Evolutionary conservation across 2,113 vertebrate genomes (phyloP).

Genomic region (Dasyprocta punctata): DNA sequence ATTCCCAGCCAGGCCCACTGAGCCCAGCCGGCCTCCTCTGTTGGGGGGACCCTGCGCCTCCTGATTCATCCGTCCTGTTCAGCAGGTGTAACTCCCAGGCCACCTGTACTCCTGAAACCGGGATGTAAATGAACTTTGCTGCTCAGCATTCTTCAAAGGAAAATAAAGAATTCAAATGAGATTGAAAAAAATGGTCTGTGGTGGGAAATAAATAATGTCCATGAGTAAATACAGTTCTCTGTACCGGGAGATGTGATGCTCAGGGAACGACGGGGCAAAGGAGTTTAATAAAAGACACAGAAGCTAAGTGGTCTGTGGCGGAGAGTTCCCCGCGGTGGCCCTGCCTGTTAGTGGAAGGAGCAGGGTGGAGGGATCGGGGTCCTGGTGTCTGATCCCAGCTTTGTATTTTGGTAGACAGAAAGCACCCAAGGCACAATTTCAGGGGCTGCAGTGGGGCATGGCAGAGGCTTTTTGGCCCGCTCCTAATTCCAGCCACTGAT

Average conservation of each 20-base stretch:
- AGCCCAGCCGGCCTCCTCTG: rapidly evolving
- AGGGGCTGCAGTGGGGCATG: rapidly evolving
- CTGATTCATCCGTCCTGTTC: not conserved
- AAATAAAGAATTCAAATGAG: slow-evolving; percentile 63
- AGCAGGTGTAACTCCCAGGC: rapidly evolving
- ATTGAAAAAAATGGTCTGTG: not conserved
- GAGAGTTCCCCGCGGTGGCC: rapidly evolving
- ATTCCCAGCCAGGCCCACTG: not conserved
- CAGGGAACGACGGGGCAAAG: not conserved
- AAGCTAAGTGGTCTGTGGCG: not conserved
- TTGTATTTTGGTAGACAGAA: not conserved
- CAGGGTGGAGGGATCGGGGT: not conserved
- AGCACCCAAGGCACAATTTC: not conserved
- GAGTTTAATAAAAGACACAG: not conserved
- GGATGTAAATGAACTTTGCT: not conserved
- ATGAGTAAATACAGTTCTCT: slow-evolving; percentile 59
- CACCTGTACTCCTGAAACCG: not conserved
- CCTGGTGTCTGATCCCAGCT: too few species aligned
- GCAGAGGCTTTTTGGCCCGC: not conserved
- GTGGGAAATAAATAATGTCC: slow-evolving; percentile 20
- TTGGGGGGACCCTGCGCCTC: not conserved
- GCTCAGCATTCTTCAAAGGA: slow-evolving; percentile 49
- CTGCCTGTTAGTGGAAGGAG: not conserved
- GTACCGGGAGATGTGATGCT: not conserved
- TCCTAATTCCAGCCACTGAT: too few species aligned